These are phyloP conservation scores for Cassiopea andromeda DNA, from an alignment of 30 jellyfish, hydroid and myxozoan species.

Conservation along the genomic window DNA sequence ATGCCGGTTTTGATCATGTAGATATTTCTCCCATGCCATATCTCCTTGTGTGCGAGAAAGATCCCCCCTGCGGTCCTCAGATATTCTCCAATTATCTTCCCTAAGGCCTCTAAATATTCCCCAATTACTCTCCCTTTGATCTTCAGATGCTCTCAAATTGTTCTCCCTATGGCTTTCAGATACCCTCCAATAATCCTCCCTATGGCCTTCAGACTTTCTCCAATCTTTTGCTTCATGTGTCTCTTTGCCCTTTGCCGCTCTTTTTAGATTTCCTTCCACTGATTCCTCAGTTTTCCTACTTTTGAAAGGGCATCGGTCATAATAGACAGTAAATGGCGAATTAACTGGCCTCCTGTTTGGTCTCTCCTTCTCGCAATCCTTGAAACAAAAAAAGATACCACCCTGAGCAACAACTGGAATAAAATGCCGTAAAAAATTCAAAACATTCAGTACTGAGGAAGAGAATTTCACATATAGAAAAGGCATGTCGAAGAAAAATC, in stretches of 20 bases:
- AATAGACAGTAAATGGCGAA: slow-evolving; percentile 62
- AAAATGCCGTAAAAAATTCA: neutral
- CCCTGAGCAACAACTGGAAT: neutral
- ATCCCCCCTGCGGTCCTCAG: neutral
- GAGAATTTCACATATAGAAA: neutral
- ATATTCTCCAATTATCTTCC: neutral
- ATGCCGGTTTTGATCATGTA: neutral
- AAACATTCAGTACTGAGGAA: neutral
- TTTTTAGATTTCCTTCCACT: neutral
- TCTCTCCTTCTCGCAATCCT: slow-evolving; percentile 53
- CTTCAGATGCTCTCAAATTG: too few species aligned
- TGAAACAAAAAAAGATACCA: neutral
- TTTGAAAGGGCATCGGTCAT: slow-evolving; percentile 59
- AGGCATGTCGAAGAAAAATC: too few species aligned
- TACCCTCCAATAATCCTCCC: neutral
- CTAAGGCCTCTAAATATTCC: too few species aligned
- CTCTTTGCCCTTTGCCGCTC: neutral
- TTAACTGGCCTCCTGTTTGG: slow-evolving; percentile 19
- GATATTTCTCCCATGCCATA: neutral
- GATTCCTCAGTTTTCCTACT: neutral
- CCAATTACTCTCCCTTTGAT: too few species aligned
- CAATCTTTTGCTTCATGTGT: neutral
- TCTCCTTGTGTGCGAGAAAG: neutral
- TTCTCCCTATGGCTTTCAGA: too few species aligned
- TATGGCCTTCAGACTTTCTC: neutral